These are phyloP conservation scores for Chlamydotis undulata DNA, from an alignment of 2,113 vertebrate genomes.

Conservation along the genomic window DNA sequence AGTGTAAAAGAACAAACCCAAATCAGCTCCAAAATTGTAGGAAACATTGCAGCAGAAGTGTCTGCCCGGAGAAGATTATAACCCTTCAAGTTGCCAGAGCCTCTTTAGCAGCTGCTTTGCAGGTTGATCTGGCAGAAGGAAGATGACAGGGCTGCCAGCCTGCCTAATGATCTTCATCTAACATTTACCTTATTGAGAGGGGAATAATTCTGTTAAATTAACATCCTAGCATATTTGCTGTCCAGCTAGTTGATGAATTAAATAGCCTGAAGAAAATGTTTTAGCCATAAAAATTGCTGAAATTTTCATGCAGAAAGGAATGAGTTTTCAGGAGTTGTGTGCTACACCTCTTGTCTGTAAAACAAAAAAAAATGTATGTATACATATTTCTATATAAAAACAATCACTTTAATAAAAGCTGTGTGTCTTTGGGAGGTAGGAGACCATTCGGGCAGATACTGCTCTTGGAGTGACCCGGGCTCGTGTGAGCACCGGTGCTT, in stretches of 20 bases:
- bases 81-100: not conserved
- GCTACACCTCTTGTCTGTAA: not conserved
- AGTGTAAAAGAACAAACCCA: not conserved
- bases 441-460: fast-evolving
- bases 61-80: not conserved
- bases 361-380: not conserved
- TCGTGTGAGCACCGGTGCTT: not conserved
- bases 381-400: fast-evolving
- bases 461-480: not conserved
- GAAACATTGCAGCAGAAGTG: not conserved
- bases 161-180: slow-evolving; percentile 59
- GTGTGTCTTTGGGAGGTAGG: not conserved
- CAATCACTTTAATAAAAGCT: not conserved
- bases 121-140: slow-evolving; percentile 31
- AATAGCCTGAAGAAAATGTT: slow-evolving; percentile 54
- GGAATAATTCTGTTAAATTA: slow-evolving; percentile 65
- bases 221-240: slow-evolving; percentile 55
- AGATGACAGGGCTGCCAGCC: slow-evolving; percentile 42
- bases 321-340: not conserved
- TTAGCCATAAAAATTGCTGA: slow-evolving; percentile 14
- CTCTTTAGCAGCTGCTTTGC: slow-evolving; percentile 44
- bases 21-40: not conserved
- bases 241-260: slow-evolving; percentile 60
- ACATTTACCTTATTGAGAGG: slow-evolving; percentile 48
- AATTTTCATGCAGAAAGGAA: not conserved